Evolutionary conservation across 1,140 invertebrate species (phyloP).

Genomic region (Potamilus streckersoni): DNA sequence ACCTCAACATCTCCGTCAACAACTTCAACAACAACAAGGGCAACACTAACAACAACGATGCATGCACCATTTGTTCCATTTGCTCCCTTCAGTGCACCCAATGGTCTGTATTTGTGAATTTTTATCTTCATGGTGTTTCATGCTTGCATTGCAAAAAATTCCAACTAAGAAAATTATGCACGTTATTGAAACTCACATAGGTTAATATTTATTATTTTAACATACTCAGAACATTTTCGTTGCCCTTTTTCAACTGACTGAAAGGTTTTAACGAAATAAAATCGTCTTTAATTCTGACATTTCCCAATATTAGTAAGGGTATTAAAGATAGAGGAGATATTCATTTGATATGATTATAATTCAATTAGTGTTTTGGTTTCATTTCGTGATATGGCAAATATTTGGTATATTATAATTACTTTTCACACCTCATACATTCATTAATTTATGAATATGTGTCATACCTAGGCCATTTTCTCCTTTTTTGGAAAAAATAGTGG

Average conservation of each 20-base stretch:
- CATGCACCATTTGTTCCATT: conserved; percentile 9
- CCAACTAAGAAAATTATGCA: no score
- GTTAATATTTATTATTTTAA: neutral
- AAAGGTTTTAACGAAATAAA: neutral
- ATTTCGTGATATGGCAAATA: no score
- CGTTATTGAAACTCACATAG: neutral
- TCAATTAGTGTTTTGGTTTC: no score
- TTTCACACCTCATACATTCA: no score
- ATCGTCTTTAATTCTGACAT: neutral
- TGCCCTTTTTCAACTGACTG: neutral
- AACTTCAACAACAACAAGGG: conserved; percentile 6
- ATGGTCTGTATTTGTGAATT: conserved; percentile 4
- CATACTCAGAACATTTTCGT: neutral
- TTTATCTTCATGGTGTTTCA: neutral
- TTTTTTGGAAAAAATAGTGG: no score
- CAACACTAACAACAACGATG: conserved; percentile 4
- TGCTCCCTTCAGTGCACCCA: conserved; percentile 25
- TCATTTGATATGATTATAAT: no score
- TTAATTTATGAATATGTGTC: no score
- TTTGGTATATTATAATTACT: no score
- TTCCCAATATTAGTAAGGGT: no score
- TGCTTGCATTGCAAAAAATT: neutral
- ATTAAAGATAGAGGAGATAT: no score
- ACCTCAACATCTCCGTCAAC: neutral
- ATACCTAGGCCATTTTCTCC: no score